Base-by-base conservation (phyloP, 1,140 invertebrate species). In the Trichonephila inaurata region DNA sequence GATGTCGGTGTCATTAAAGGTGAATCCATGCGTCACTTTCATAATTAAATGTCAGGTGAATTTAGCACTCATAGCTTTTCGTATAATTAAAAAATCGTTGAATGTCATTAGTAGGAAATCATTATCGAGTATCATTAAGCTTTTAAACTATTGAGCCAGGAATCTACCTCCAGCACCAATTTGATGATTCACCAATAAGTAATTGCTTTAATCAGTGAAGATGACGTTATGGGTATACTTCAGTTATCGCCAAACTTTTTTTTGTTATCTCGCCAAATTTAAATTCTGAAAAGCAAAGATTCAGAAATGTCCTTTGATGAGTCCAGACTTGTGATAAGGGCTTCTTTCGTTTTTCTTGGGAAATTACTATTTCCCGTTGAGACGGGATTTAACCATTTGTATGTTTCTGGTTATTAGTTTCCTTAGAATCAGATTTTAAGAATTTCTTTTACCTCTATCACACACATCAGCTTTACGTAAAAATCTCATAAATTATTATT, bases 81-180 rank as follows among this genome's bases (percentile, higher is more conserved):
- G 44, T 60, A 60, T 85, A 85, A 85, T 85, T 85, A 85, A 85
- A 85, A 85, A 85, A 85, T 85, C 82, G 82, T 85, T 85, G 82
- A 85, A 85, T 85, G 58, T 85, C 82, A 85, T 85, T 85, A 85
- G 82, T 33, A 60, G 82, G 82, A 85, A 85, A 85, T 85, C 82
- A 85, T 85, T 85, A 85, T 85, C 82, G 82, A 85, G 82, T 85
- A 60, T 85, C 82, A 85, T 85, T 85, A 85, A 60, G 72, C 72
- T 77, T 77, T 77, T 77, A 77, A 77, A 77, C 72, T 77, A 77
- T 77, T 77, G 72, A 77, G 16, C 21, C 58, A n/a, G 44, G 44
- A 19, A 8, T 40, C 44, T 44, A 51, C 44, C 82, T 58, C 21
- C 44, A 85, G 82, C 44, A n/a, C 44, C 82, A 28, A 85, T 60